Evolutionary conservation across 2,888 invertebrate species (phyloP), one percentile per base, ranked within the genome.

Genomic region (Orchesellides sinensis): DNA sequence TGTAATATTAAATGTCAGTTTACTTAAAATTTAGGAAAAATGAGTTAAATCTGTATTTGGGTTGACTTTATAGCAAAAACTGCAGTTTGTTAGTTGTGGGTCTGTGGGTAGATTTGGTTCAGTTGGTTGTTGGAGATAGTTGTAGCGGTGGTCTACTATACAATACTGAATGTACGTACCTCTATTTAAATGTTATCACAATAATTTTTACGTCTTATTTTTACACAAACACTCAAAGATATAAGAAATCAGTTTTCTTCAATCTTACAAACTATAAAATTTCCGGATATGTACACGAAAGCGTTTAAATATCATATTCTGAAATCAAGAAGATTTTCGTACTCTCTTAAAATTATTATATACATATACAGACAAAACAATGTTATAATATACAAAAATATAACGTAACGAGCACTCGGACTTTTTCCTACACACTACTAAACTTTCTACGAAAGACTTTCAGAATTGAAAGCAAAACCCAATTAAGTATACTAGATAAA

Each of bases 171-270:
- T 74, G 74, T 81, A 74, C 74, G 81, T 81, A 81, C 81, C 81
- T 81, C 81, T 81, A 81, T 69, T 80, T 73, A 80, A 61, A 81
- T 52, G 74, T 81, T 81, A 81, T 81, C 81, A 81, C 84, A 81
- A 77, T 84, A 81, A 84, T 81, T 81, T 84, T 72, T 83, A 83
- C 77, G 84, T 84, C 75, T 84, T 84, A 84, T 84, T 84, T 84
- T 84, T 84, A 84, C 84, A 84, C 84, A 81, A n/a, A 79, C 81
- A 80, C 74, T 69, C 80, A 69, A 79, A 73, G 63, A 81, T 74
- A 66, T 54, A 66, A 56, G 49, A 23, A 69, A 81, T 74, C 68
- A 69, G 69, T 59, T 74, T 78, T 68, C 70, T 54, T 81, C 70
- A 72, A 73, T 66, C 80, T 56, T 73, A 73, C 70, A 56, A 79